These are phyloP conservation scores for Drosophila incognita DNA, from an alignment of 2,888 invertebrate species.

Conservation along the genomic window DNA sequence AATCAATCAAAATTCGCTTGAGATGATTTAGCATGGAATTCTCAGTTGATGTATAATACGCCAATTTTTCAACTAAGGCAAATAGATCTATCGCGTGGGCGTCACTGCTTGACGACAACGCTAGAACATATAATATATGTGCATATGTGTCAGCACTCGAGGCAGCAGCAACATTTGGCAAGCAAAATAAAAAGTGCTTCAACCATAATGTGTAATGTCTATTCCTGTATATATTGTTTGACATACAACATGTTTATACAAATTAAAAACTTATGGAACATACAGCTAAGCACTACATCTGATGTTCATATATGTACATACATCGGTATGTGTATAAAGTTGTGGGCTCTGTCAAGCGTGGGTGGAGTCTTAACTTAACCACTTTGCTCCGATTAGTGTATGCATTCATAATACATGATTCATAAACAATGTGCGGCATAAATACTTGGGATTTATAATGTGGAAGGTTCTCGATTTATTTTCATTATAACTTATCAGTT, in stretches of 20 bases:
- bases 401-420: conserved; percentile 42
- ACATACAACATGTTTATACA: conserved; percentile 33
- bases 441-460: not conserved
- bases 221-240: conserved; percentile 20
- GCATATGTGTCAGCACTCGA: conserved; percentile 33
- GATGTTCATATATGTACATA: not conserved
- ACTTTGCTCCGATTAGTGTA: conserved; percentile 13
- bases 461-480: conserved; percentile 15
- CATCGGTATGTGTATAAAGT: conserved; percentile 6
- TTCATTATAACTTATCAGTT: not conserved
- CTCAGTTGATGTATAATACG: conserved; percentile 65
- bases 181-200: conserved; percentile 35
- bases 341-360: conserved; percentile 40
- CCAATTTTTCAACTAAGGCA: conserved; percentile 68
- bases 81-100: conserved; percentile 59
- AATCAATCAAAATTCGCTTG: conserved; percentile 70
- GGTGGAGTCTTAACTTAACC: conserved; percentile 24
- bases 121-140: conserved; percentile 15
- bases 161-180: conserved; percentile 29
- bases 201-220: conserved; percentile 26
- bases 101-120: conserved; percentile 63
- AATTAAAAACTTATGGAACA: conserved; percentile 28
- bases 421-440: conserved; percentile 23
- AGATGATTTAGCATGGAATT: conserved; percentile 75
- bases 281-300: not conserved